Conservation (phyloP, 2,888 invertebrate genomes). For the Amiota minor region DNA sequence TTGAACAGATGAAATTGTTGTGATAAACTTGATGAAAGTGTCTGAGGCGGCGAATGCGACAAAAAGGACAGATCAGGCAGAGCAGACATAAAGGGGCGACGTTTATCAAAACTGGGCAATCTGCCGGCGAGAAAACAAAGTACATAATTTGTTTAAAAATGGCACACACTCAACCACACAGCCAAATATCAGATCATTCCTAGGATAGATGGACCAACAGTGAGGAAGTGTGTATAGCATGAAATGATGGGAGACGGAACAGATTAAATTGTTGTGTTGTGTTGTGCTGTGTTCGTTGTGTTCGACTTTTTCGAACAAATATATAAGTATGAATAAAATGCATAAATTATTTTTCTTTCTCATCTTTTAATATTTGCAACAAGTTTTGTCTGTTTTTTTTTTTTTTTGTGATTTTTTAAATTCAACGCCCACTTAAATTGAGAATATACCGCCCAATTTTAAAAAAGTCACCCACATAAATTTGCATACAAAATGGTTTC, state of each 20-base stretch:
- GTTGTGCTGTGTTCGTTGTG: too few relatives aligned
- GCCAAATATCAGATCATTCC: conserved; percentile 16
- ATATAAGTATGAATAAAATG: not conserved
- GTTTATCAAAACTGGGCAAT: conserved; percentile 64
- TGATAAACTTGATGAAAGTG: conserved; percentile 64
- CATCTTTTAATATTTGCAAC: not conserved
- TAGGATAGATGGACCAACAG: not conserved
- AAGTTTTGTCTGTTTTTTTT: not conserved
- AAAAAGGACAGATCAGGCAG: conserved; percentile 8
- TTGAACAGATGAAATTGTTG: conserved; percentile 55
- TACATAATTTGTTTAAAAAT: conserved; percentile 55
- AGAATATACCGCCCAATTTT: not conserved
- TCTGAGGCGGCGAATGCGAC: conserved; percentile 39
- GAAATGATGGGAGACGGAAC: not conserved
- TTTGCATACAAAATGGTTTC: not conserved
- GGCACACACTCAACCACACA: conserved; percentile 40
- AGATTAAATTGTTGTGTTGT: not conserved
- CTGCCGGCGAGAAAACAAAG: conserved; percentile 51
- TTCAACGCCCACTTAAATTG: too few relatives aligned
- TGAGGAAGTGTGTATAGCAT: not conserved
- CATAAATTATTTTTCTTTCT: conserved; percentile 4
- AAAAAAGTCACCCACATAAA: not conserved
- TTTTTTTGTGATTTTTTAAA: too few relatives aligned
- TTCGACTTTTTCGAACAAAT: too few relatives aligned
- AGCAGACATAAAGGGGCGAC: conserved; percentile 21